These are phyloP conservation scores for Cyprichromis sp. DNA, from an alignment of 2,113 vertebrate species.

Conservation along the genomic window DNA sequence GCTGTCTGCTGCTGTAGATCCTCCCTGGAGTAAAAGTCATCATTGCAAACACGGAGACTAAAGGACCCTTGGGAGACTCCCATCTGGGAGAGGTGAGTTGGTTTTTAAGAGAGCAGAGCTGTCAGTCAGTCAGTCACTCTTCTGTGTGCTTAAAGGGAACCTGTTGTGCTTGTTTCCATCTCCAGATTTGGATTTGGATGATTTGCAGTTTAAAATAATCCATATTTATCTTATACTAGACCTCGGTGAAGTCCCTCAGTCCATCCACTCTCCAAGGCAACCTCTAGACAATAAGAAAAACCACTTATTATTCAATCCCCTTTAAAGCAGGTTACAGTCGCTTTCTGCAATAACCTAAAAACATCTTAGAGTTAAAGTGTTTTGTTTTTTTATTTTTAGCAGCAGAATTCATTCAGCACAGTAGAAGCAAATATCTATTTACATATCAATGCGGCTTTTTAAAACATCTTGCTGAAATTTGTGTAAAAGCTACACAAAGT, in stretches of 20 bases:
- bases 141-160: not conserved
- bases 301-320: not conserved
- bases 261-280: not conserved
- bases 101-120: not conserved
- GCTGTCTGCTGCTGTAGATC: constrained; percentile 70
- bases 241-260: not conserved
- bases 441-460: not conserved
- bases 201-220: not conserved
- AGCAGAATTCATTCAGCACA: not conserved
- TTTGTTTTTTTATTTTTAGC: not conserved
- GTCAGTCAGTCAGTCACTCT: not conserved
- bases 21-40: constrained; percentile 94
- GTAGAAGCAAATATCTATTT: not conserved
- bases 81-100: constrained; percentile 88
- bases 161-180: not conserved
- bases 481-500: not conserved
- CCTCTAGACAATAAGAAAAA: not conserved
- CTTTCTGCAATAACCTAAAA: not conserved
- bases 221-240: not conserved
- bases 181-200: not conserved
- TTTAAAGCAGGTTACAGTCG: not conserved
- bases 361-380: not conserved
- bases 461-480: not conserved
- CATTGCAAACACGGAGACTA: constrained; percentile 93
- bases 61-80: constrained; percentile 91